phyloP scores from a whole-genome alignment of 2,888 invertebrate species.

The Crocallis elinguaria region DNA sequence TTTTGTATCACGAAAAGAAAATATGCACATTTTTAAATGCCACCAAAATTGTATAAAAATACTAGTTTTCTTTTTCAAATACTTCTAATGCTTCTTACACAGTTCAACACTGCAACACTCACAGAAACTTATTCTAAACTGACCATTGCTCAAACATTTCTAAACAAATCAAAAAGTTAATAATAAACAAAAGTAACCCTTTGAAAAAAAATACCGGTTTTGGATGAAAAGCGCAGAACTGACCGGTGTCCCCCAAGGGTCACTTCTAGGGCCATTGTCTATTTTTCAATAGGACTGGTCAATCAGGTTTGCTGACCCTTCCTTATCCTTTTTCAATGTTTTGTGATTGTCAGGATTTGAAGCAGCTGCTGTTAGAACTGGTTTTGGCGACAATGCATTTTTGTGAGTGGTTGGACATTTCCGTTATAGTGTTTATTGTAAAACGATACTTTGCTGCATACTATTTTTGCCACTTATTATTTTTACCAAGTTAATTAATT shows the following conservation, averaged over 20 bases:
- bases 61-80: slow-evolving; percentile 30
- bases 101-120: slow-evolving; percentile 45
- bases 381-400: slow-evolving; percentile 53
- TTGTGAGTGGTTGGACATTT: slow-evolving; percentile 28
- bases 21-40: too few species aligned
- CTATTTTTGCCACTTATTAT: neutral
- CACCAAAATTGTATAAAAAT: neutral
- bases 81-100: slow-evolving; percentile 40
- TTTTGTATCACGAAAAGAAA: too few species aligned
- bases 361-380: slow-evolving; percentile 70
- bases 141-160: slow-evolving; percentile 56
- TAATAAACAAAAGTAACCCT: slow-evolving; percentile 63
- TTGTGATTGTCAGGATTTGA: slow-evolving; percentile 58
- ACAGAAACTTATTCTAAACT: slow-evolving; percentile 62
- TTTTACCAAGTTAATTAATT: too few species aligned
- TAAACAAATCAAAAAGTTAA: slow-evolving; percentile 59
- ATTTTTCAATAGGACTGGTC: slow-evolving; percentile 76
- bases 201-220: slow-evolving; percentile 71
- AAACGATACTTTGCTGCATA: slow-evolving; percentile 18
- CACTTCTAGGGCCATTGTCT: slow-evolving; percentile 69
- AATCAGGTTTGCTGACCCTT: slow-evolving; percentile 83
- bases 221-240: slow-evolving; percentile 60
- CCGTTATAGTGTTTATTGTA: slow-evolving; percentile 21
- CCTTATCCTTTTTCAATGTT: slow-evolving; percentile 68
- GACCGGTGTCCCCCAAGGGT: slow-evolving; percentile 80